A percentile compares a stretch with the other conserved stretches of the same genome.
Evolutionary conservation across 2,113 vertebrate genomes (phyloP).

Genomic region (Oryzias celebensis): DNA sequence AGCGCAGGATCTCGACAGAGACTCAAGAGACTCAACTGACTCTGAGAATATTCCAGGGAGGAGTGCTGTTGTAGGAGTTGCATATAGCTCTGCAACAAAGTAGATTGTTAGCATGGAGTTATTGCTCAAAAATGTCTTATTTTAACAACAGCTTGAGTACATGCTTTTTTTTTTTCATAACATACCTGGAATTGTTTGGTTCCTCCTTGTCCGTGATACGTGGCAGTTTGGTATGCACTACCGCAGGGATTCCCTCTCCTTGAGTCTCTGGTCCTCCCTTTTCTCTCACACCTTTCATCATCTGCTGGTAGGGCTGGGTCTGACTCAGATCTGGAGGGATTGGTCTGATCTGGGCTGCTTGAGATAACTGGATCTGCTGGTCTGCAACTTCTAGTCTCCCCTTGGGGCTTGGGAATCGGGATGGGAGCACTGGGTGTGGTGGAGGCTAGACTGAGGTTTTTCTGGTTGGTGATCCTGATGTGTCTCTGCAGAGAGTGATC

Average conservation of each 20-base stretch:
- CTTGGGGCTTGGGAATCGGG: constrained; percentile 58
- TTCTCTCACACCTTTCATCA: constrained; percentile 76
- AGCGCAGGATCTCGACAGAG: constrained; percentile 82
- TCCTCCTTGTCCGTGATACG: constrained; percentile 80
- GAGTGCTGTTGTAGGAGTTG: constrained; percentile 94
- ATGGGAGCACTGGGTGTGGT: constrained; percentile 45
- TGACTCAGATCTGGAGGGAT: constrained; percentile 71
- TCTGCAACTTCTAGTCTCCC: constrained; percentile 65
- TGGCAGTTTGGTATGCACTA: constrained; percentile 84
- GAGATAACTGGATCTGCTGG: constrained; percentile 75
- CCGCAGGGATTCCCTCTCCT: constrained; percentile 76
- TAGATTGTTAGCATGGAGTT: neutral
- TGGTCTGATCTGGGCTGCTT: constrained; percentile 79
- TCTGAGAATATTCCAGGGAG: constrained; percentile 91
- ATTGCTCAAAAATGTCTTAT: neutral
- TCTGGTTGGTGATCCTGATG: constrained; percentile 87
- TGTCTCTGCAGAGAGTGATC: constrained; percentile 87
- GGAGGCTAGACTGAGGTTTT: constrained; percentile 81
- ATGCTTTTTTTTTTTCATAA: neutral
- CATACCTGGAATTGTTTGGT: constrained; percentile 84
- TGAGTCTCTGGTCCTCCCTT: constrained; percentile 60
- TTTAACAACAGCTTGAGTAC: neutral
- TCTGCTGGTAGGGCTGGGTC: constrained; percentile 78
- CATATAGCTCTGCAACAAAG: constrained; percentile 88
- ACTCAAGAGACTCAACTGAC: constrained; percentile 91